phyloP scores from a whole-genome alignment of 1,140 invertebrate genomes.

The Muscidifurax raptorellus region DNA sequence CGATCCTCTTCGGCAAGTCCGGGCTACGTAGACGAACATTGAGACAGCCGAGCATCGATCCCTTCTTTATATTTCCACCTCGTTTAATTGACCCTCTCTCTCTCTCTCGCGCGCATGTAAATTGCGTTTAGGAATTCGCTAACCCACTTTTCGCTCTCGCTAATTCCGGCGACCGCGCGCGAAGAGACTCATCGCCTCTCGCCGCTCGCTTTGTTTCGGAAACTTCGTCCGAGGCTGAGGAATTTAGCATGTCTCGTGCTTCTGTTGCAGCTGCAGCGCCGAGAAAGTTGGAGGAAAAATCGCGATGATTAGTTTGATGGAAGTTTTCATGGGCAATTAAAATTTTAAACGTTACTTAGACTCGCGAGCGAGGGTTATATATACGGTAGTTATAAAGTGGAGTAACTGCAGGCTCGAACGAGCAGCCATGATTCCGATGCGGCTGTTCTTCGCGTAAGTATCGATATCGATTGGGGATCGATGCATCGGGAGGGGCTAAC shows the following conservation, averaged over 20 bases:
- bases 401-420: no score
- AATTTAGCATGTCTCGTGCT: not conserved
- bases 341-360: not conserved
- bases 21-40: no score
- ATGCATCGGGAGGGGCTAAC: not conserved
- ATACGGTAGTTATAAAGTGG: no score
- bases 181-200: not conserved
- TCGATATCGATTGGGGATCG: no score
- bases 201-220: not conserved
- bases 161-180: not conserved
- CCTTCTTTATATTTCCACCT: not conserved
- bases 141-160: not conserved
- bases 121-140: not conserved
- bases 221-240: not conserved
- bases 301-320: not conserved
- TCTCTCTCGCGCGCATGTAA: not conserved
- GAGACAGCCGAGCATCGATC: no score
- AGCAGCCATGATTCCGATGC: no score
- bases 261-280: not conserved
- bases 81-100: not conserved
- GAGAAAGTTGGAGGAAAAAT: not conserved
- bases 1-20: slow-evolving; percentile 65
- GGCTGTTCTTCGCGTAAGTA: no score
- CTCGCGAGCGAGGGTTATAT: not conserved
- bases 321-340: not conserved